These are phyloP conservation scores for Formicarius rufipectus DNA, from an alignment of 2,113 vertebrate genomes.

Conservation along the genomic window DNA sequence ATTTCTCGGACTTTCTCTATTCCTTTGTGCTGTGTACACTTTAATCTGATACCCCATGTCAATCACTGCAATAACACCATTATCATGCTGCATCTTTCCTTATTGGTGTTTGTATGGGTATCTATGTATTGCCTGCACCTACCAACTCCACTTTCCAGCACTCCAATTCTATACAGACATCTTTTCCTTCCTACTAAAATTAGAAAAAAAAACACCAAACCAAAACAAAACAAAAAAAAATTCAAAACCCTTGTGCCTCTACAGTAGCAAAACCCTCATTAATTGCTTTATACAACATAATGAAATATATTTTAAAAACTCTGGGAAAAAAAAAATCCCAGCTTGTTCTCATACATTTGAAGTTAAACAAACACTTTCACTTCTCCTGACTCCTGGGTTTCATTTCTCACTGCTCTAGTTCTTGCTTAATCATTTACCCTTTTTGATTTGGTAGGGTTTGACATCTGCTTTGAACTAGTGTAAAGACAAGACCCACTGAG, in stretches of 20 bases:
- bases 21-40: neutral
- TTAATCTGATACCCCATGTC: neutral
- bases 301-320: neutral
- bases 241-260: neutral
- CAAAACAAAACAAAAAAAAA: too few relatives aligned
- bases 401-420: neutral
- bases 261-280: neutral
- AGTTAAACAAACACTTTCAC: neutral
- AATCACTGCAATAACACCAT: neutral
- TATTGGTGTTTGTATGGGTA: neutral
- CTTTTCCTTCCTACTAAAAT: neutral
- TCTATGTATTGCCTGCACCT: neutral
- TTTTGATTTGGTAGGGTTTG: neutral
- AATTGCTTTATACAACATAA: neutral
- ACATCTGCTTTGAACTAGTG: neutral
- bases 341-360: neutral
- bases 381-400: neutral
- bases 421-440: neutral
- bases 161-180: neutral
- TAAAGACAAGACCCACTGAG: neutral
- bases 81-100: neutral
- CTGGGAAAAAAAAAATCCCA: neutral
- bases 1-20: neutral
- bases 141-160: neutral
- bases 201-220: neutral